Evolutionary conservation across 2,797 vertebrate species (phyloP).

Genomic region (Rhinichthys osculus): DNA sequence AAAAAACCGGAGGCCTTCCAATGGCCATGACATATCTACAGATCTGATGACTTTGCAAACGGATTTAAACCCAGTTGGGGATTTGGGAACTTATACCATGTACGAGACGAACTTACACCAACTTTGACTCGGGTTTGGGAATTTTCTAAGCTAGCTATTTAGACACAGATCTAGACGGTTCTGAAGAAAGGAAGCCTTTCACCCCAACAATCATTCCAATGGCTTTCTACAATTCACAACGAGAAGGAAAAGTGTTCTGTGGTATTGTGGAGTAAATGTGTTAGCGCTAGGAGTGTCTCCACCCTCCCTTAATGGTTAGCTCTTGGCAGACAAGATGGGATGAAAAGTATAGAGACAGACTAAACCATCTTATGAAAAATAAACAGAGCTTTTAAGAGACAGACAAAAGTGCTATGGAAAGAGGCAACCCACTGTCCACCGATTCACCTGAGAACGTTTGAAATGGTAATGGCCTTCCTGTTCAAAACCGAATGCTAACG

Average conservation of each 20-base stretch:
- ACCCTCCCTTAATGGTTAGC: conserved; percentile 58
- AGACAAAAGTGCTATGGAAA: conserved; percentile 46
- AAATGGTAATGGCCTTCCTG: conserved; percentile 79
- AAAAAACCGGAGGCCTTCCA: conserved; percentile 40
- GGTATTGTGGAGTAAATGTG: conserved; percentile 55
- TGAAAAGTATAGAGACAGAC: conserved; percentile 62
- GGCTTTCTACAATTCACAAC: conserved; percentile 41
- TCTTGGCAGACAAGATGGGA: conserved; percentile 54
- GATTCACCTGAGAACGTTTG: conserved; percentile 77
- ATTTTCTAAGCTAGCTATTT: conserved; percentile 17
- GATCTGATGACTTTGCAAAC: background rate
- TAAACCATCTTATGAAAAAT: conserved; percentile 61
- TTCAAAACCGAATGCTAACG: conserved; percentile 68
- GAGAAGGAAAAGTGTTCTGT: conserved; percentile 39
- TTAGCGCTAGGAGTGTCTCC: conserved; percentile 53
- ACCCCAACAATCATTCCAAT: conserved; percentile 34
- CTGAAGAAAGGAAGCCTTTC: conserved; percentile 34
- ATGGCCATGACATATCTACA: conserved; percentile 13
- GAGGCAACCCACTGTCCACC: conserved; percentile 38
- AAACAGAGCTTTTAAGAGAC: conserved; percentile 55
- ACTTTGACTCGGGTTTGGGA: conserved; percentile 17
- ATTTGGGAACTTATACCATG: conserved; percentile 8
- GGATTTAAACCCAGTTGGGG: background rate
- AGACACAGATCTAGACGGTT: conserved; percentile 9
- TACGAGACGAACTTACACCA: background rate